phyloP scores from a whole-genome alignment of 2,888 invertebrate species.

The Iselma pallidipennis region DNA sequence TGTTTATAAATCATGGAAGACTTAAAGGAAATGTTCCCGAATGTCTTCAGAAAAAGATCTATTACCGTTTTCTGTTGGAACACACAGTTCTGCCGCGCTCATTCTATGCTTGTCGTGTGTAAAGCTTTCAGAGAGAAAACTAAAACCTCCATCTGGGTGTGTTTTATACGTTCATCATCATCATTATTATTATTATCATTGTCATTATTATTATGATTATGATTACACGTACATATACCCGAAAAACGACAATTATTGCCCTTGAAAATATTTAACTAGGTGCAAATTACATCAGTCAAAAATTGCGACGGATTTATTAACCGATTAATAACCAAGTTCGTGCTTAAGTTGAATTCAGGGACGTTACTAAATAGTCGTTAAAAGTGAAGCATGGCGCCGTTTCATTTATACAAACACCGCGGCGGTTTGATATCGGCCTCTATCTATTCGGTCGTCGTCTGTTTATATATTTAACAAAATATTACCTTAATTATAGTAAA shows the following conservation, averaged over 20 bases:
- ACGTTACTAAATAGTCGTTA: conserved; percentile 55
- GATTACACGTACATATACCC: neutral
- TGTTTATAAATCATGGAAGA: conserved; percentile 51
- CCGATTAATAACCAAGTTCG: conserved; percentile 54
- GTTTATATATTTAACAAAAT: conserved; percentile 29
- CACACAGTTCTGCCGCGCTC: neutral
- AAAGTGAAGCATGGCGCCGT: conserved; percentile 57
- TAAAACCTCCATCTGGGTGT: too few species aligned
- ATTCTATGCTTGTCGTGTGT: neutral
- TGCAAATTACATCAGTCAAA: conserved; percentile 42
- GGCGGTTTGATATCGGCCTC: conserved; percentile 43
- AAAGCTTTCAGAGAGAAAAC: neutral
- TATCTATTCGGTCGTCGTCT: conserved; percentile 24
- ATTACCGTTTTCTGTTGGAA: conserved; percentile 48
- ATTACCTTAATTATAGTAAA: conserved; percentile 21
- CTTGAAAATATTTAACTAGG: neutral
- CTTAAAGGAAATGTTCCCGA: conserved; percentile 52
- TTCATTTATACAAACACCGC: conserved; percentile 58
- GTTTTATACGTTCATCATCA: neutral
- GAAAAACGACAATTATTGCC: neutral
- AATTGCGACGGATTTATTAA: conserved; percentile 49
- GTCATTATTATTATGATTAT: too few species aligned
- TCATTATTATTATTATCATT: too few species aligned
- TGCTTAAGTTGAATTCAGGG: conserved; percentile 55
- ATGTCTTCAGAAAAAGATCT: conserved; percentile 51